Evolutionary conservation across 2,113 vertebrate genomes (phyloP).

Genomic region (Phrynocephalus versicolor): DNA sequence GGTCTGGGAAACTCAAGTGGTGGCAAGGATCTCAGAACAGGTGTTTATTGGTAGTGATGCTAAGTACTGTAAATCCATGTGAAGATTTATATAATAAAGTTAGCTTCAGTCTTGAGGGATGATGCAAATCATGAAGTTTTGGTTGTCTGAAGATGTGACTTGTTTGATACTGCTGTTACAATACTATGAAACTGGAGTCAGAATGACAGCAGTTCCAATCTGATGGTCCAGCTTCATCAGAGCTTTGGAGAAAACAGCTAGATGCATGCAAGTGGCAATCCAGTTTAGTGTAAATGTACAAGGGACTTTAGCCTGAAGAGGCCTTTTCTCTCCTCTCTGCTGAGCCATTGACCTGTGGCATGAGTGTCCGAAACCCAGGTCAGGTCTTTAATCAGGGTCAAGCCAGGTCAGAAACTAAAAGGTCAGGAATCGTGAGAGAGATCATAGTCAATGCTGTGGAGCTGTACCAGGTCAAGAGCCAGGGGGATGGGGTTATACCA

Average conservation of each 20-base stretch:
- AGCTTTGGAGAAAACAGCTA: not conserved
- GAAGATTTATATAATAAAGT: no score
- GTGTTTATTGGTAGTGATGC: not conserved
- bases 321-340: not conserved
- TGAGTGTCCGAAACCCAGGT: slow-evolving; percentile 29
- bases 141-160: not conserved
- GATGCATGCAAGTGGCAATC: not conserved
- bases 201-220: not conserved
- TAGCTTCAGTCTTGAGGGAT: not conserved
- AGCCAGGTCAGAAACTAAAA: slow-evolving; percentile 37
- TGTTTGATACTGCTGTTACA: not conserved
- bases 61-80: not conserved
- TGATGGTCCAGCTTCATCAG: not conserved
- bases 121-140: not conserved
- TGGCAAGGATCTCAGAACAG: not conserved
- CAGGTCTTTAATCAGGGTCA: slow-evolving; percentile 32
- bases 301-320: not conserved
- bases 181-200: not conserved
- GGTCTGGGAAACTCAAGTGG: not conserved
- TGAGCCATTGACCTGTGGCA: slow-evolving; percentile 18
- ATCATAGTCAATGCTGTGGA: slow-evolving; percentile 22
- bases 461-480: slow-evolving; percentile 12
- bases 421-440: slow-evolving; percentile 39
- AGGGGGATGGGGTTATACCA: not conserved
- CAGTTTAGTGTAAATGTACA: not conserved